These are phyloP conservation scores for Drosophila nebulosa DNA, from an alignment of 1,140 invertebrate genomes.

Conservation along the genomic window DNA sequence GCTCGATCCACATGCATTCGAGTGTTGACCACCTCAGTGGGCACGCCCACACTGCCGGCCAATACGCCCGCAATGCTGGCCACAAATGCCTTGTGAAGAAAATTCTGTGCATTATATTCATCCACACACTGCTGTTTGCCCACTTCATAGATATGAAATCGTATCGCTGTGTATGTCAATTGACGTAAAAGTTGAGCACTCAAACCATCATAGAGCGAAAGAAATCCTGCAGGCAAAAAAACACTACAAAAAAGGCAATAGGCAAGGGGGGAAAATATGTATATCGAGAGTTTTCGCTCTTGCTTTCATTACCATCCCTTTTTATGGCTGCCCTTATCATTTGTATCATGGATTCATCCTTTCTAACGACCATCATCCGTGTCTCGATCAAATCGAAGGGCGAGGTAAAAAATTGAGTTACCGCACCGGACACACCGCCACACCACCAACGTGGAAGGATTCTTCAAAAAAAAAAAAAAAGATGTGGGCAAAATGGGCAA, in stretches of 20 bases:
- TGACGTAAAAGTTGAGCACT: conserved; percentile 47
- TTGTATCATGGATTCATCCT: conserved; percentile 3
- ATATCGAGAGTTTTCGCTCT: neutral
- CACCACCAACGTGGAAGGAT: conserved; percentile 49
- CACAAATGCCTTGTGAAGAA: conserved; percentile 20
- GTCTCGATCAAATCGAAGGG: conserved; percentile 55
- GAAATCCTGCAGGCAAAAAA: conserved; percentile 20
- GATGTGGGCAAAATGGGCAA: too few relatives aligned
- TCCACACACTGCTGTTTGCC: conserved; percentile 34
- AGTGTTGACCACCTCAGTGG: conserved; percentile 51
- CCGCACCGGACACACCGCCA: conserved; percentile 43
- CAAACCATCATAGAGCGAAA: conserved; percentile 51
- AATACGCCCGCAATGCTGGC: conserved; percentile 35
- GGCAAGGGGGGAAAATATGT: too few relatives aligned
- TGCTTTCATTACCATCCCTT: conserved; percentile 33
- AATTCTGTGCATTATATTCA: conserved; percentile 3
- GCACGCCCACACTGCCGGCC: conserved; percentile 35
- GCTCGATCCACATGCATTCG: conserved; percentile 53
- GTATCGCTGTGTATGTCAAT: conserved; percentile 41
- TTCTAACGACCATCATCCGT: conserved; percentile 38
- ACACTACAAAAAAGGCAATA: neutral
- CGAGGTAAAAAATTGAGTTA: conserved; percentile 21
- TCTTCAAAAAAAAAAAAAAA: too few relatives aligned
- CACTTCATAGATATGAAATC: conserved; percentile 49
- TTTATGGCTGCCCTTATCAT: neutral